These are phyloP conservation scores for Megamerina dolium DNA, from an alignment of 2,888 invertebrate genomes.

Conservation along the genomic window DNA sequence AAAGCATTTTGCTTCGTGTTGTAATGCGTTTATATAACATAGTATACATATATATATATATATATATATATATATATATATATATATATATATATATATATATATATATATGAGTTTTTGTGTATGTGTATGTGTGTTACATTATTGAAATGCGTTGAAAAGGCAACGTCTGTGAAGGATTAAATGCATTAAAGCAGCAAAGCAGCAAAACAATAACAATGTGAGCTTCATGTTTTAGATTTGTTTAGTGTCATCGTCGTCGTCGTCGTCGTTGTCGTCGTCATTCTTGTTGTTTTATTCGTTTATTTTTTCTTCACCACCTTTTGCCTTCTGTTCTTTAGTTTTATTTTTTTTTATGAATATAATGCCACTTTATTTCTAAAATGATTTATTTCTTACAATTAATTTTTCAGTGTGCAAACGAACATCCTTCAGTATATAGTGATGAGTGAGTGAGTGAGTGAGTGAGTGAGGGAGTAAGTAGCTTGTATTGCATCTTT, in stretches of 20 bases:
- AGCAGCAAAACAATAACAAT: not conserved
- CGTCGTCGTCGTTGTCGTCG: not conserved
- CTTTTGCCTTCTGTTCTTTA: not conserved
- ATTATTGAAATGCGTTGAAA: constrained; percentile 15
- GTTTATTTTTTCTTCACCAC: not conserved
- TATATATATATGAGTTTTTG: not conserved
- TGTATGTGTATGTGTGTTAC: constrained; percentile 4
- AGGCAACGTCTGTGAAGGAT: constrained; percentile 15
- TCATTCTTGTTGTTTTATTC: not conserved
- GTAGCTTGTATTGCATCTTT: too few species aligned
- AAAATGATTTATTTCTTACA: constrained; percentile 14
- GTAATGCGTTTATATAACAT: too few species aligned
- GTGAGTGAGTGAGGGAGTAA: constrained; percentile 5
- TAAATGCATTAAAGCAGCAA: constrained; percentile 7
- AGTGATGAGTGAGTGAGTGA: not conserved
- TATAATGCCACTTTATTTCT: constrained; percentile 1
- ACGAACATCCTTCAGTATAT: too few species aligned
- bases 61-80: too few species aligned
- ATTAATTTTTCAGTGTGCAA: constrained; percentile 6
- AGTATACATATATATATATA: too few species aligned
- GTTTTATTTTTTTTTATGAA: not conserved
- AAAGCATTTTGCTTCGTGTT: too few species aligned
- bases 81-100: not conserved
- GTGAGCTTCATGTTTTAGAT: constrained; percentile 7
- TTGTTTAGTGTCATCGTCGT: too few species aligned